Conservation (phyloP, 35 echinoderm and acorn worm species). For the Holothuria glaberrima region DNA sequence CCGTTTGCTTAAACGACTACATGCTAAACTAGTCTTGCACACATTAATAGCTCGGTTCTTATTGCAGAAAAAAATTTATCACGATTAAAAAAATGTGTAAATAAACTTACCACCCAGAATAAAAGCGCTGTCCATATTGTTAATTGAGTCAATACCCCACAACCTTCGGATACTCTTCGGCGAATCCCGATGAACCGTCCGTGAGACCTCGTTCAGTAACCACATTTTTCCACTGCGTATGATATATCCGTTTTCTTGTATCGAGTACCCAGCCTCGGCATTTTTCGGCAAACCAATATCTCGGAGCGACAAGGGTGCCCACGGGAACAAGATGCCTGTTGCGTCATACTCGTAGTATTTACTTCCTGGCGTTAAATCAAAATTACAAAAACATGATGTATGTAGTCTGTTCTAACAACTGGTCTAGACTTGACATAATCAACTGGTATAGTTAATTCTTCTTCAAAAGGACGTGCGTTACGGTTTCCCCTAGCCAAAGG, state of each 20-base stretch:
- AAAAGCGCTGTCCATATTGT: conserved; percentile 38
- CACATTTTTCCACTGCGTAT: conserved; percentile 28
- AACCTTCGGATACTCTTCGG: conserved; percentile 25
- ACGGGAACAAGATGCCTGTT: conserved; percentile 25
- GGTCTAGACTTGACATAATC: no score
- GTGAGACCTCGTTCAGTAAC: conserved; percentile 5
- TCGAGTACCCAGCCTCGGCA: conserved; percentile 37
- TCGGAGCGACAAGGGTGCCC: not conserved
- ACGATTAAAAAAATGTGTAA: not conserved
- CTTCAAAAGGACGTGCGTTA: no score
- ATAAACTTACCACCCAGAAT: not conserved
- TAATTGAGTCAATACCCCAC: not conserved
- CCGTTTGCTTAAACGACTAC: no score
- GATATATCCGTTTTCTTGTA: not conserved
- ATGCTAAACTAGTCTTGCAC: no score
- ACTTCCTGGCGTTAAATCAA: not conserved
- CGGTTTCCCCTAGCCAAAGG: no score
- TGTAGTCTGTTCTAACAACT: not conserved
- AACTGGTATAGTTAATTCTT: no score
- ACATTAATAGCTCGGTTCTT: no score
- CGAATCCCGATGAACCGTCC: conserved; percentile 23
- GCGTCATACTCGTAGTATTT: conserved; percentile 48
- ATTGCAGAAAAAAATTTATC: no score
- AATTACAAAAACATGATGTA: not conserved
- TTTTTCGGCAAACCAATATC: conserved; percentile 5